Conservation (phyloP, 1,140 invertebrate genomes). For the Papilio polyxenes region DNA sequence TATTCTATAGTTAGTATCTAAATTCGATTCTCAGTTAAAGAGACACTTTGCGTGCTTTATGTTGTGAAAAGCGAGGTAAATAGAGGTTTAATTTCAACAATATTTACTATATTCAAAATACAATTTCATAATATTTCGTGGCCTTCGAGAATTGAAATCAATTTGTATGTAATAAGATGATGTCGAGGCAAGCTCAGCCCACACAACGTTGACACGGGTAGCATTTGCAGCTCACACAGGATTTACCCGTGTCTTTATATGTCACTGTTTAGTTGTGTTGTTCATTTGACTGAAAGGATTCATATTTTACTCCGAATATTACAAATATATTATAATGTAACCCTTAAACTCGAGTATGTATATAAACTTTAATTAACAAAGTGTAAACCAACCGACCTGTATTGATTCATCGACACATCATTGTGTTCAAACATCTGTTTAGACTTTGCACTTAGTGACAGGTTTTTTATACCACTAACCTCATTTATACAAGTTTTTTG, state of each 20-base stretch:
- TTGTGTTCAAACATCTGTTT: too few species aligned
- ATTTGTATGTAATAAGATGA: neutral
- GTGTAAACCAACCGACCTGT: too few species aligned
- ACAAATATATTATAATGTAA: neutral
- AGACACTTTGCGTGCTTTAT: too few species aligned
- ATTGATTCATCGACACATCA: too few species aligned
- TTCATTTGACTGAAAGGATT: constrained; percentile 25
- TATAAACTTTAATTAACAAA: too few species aligned
- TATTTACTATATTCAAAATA: neutral
- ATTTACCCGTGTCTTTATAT: constrained; percentile 32
- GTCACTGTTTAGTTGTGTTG: constrained; percentile 20
- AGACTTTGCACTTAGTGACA: too few species aligned
- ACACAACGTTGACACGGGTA: constrained; percentile 29
- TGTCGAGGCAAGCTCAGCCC: neutral
- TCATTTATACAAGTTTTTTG: too few species aligned
- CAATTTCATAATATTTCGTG: neutral
- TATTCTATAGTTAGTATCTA: too few species aligned
- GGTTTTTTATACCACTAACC: too few species aligned
- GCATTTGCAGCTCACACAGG: constrained; percentile 17
- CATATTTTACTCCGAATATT: constrained; percentile 2
- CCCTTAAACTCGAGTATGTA: neutral
- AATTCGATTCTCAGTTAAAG: neutral
- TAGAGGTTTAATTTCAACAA: neutral
- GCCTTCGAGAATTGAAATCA: constrained; percentile 19
- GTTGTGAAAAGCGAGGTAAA: too few species aligned